Conservation (phyloP, 2,888 invertebrate species). For the Amphimallon solstitiale region DNA sequence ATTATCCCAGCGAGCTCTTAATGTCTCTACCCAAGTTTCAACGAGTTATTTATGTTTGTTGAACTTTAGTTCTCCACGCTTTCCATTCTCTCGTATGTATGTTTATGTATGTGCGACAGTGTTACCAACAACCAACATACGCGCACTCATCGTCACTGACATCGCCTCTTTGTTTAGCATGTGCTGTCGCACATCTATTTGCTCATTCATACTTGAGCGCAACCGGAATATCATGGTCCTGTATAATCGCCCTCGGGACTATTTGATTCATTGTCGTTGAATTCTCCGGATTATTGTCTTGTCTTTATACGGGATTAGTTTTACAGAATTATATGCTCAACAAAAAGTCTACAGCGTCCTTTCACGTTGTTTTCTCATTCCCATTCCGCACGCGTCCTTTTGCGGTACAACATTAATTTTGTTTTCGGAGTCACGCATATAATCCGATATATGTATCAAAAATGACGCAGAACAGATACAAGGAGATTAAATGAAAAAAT, state of each 20-base stretch:
- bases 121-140: too few relatives aligned
- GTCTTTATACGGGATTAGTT: constrained; percentile 11
- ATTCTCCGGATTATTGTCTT: constrained; percentile 20
- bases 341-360: constrained; percentile 12
- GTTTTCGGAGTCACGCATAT: constrained; percentile 15
- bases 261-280: constrained; percentile 22
- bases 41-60: constrained; percentile 21
- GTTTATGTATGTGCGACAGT: neutral
- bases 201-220: neutral
- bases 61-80: neutral
- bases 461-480: constrained; percentile 8
- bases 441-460: constrained; percentile 18
- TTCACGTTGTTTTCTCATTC: neutral
- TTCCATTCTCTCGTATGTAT: neutral
- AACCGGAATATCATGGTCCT: constrained; percentile 12
- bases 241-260: constrained; percentile 14
- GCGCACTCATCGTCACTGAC: too few relatives aligned
- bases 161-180: too few relatives aligned
- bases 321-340: neutral
- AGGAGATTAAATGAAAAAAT: constrained; percentile 1
- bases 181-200: too few relatives aligned
- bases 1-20: constrained; percentile 26
- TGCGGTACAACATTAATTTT: constrained; percentile 6
- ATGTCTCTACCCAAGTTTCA: constrained; percentile 29
- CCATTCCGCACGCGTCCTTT: neutral